phyloP scores from a whole-genome alignment of 2,888 invertebrate genomes.

The Protonemura montana region DNA sequence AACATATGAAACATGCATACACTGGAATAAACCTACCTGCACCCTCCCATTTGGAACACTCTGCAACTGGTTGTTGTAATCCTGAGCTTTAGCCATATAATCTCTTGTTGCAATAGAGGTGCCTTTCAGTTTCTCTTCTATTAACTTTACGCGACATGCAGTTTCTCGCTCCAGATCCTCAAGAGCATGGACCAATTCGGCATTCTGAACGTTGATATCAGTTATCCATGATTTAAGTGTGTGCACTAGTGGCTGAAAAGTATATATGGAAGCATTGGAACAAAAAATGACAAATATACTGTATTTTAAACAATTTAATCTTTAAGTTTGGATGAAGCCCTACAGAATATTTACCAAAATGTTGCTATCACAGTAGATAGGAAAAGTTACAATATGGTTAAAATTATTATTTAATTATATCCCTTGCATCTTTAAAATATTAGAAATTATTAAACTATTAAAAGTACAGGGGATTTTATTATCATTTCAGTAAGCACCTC shows the following conservation, averaged over 20 bases:
- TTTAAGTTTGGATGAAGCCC: too few relatives aligned
- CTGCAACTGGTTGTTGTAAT: constrained; percentile 13
- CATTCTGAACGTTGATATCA: constrained; percentile 73
- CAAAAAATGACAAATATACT: neutral
- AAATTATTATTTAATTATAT: too few relatives aligned
- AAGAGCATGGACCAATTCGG: constrained; percentile 70
- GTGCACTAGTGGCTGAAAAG: constrained; percentile 68
- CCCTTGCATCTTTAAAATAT: too few relatives aligned
- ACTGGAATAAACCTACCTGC: neutral
- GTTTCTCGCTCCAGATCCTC: constrained; percentile 74
- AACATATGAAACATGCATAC: neutral
- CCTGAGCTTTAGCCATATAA: constrained; percentile 52
- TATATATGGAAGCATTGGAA: neutral
- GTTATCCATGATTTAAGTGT: constrained; percentile 72
- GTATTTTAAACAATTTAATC: neutral
- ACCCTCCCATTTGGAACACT: neutral
- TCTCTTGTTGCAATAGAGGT: constrained; percentile 58
- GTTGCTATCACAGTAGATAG: too few relatives aligned
- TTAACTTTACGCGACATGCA: constrained; percentile 64
- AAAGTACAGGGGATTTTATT: too few relatives aligned
- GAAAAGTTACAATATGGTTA: too few relatives aligned
- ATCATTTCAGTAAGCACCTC: too few relatives aligned
- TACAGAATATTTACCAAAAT: too few relatives aligned
- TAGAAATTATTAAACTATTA: too few relatives aligned
- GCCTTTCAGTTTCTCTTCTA: constrained; percentile 64